Evolutionary conservation across 1,140 invertebrate species (phyloP).

Genomic region (Berghia stephanieae): DNA sequence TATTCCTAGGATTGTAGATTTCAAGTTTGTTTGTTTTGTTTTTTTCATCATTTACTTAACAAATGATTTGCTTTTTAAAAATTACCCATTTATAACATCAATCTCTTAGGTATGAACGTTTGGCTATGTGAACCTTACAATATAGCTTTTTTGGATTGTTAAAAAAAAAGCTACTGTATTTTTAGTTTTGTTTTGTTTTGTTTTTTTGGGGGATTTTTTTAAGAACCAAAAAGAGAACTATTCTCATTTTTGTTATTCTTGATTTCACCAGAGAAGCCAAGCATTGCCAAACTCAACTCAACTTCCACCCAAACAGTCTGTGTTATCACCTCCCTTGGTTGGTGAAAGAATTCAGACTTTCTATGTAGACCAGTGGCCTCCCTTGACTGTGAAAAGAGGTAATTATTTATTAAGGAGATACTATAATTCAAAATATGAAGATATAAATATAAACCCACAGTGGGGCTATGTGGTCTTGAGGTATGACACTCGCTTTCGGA

Average conservation of each 20-base stretch:
- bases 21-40: too few relatives aligned
- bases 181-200: not conserved
- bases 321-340: constrained; percentile 14
- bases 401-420: too few relatives aligned
- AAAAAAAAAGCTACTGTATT: not conserved
- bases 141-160: not conserved
- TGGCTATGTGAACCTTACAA: not conserved
- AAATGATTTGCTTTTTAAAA: not conserved
- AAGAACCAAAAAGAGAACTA: not conserved
- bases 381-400: constrained; percentile 39
- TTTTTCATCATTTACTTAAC: not conserved
- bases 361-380: constrained; percentile 47
- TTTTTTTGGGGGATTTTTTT: not conserved
- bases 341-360: constrained; percentile 41
- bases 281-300: not conserved
- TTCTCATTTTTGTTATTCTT: not conserved
- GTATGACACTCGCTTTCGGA: too few relatives aligned
- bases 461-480: too few relatives aligned
- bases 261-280: not conserved
- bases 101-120: not conserved
- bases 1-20: too few relatives aligned
- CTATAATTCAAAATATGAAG: too few relatives aligned
- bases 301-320: not conserved
- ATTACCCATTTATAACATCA: not conserved
- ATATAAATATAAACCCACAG: too few relatives aligned